These are phyloP conservation scores for Champsocephalus gunnari DNA, from an alignment of 2,797 vertebrate species.

Conservation along the genomic window DNA sequence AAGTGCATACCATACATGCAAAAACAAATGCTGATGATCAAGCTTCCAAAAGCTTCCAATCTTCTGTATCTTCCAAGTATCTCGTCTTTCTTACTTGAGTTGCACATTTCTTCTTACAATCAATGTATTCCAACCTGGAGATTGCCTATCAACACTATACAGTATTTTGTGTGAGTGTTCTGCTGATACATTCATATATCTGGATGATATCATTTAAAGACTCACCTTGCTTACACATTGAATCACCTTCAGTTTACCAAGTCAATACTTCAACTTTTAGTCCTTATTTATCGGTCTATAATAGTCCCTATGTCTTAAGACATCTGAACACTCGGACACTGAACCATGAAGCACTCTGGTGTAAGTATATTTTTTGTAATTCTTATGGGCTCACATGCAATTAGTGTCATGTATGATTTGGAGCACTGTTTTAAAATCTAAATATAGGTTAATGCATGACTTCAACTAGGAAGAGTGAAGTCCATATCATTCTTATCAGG, in stretches of 20 bases:
- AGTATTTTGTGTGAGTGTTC: neutral
- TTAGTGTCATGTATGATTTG: slow-evolving; percentile 11
- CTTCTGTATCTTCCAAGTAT: neutral
- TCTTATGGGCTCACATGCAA: slow-evolving; percentile 38
- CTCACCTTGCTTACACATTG: slow-evolving; percentile 54
- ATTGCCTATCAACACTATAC: neutral
- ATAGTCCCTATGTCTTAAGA: slow-evolving; percentile 19
- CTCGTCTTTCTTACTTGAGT: neutral
- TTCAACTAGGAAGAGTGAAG: slow-evolving; percentile 12
- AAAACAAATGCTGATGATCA: slow-evolving; percentile 19
- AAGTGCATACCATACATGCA: slow-evolving; percentile 14
- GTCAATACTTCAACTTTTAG: slow-evolving; percentile 31
- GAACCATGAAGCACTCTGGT: neutral
- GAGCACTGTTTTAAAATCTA: slow-evolving; percentile 28
- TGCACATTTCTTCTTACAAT: slow-evolving; percentile 8
- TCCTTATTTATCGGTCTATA: slow-evolving; percentile 17
- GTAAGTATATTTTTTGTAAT: neutral
- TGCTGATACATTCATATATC: neutral
- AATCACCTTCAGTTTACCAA: slow-evolving; percentile 39
- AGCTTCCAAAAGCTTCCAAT: slow-evolving; percentile 24
- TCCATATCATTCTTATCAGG: slow-evolving; percentile 33
- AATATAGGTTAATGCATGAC: slow-evolving; percentile 24
- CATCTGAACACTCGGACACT: slow-evolving; percentile 18
- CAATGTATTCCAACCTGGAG: neutral
- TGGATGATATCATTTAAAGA: slow-evolving; percentile 21